Base-by-base conservation (phyloP, 2,797 vertebrate species). In the Eulemur albifrons region DNA sequence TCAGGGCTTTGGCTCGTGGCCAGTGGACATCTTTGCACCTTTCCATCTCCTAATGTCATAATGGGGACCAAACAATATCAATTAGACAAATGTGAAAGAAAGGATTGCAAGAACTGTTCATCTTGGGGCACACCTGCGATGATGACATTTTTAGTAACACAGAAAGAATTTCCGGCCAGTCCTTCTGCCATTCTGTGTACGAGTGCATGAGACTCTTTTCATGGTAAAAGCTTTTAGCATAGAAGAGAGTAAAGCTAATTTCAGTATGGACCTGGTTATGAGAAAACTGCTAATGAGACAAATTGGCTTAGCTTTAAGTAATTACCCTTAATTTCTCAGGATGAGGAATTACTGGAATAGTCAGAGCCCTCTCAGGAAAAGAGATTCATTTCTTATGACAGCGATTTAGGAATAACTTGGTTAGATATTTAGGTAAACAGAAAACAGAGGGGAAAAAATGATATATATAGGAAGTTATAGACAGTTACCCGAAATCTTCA, bases 271-370 rank as follows among this genome's bases (percentile, higher is more conserved):
- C 83, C 48, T 11, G 13, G 17, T 48, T 48, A 52, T 25, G 38
- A 52, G 52, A 61, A 63, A 57, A 27, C 32, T 27, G 45, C 73
- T 70, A 95, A 83, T 69, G 63, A 87, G 81, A 76, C 48, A 65
- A 48, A 54, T 43, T 35, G 43, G 65, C 48, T 92, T 90, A 38
- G 38, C 87, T 72, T 81, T 63, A 73, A 88, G 73, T 91, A 87
- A 87, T 90, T 50, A 79, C 14, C 88, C 88, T 89, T 82, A 30
- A 50, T 95, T 93, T 96, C 87, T 95, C 91, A 89, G 76, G 83
- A 86, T 61, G 27, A 87, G 52, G 82, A 94, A 88, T 81, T 87
- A 80, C 82, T 75, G 65, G 90, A 87, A 94, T 40, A 80, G 38
- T 48, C 59, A 38, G 76, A 73, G 52, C 52, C 38, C 35, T 90